Base-by-base conservation (phyloP, 2,888 invertebrate genomes). In the Drosophila pseudotakahashii region DNA sequence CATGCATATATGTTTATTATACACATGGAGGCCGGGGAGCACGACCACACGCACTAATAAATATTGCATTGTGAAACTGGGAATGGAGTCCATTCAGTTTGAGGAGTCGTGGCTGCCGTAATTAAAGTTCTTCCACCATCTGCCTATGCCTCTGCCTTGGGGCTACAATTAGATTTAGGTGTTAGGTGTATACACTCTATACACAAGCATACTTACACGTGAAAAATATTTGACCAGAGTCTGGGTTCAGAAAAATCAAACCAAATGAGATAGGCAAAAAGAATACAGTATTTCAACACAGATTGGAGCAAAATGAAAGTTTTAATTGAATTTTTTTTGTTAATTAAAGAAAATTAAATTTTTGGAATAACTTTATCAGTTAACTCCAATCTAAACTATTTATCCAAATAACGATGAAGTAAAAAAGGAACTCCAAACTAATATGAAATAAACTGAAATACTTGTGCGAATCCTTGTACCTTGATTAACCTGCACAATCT, bases 21-120 rank as follows among this genome's bases (percentile, higher is more conserved):
- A 53, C 19, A 50, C 62, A 44, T 53, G 63, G 60, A 54, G 73
- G 62, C 55, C 75, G 41, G 47, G 45, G 57, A 54, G 60, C 52
- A 23, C 39, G 7, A 11, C n/a, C 73, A 53, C 76, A 75, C 54
- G 72, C 60, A 61, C 50, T 72, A 80, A 77, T 79, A 83, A 80
- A 84, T 79, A 83, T 79, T 79, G 84, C 81, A 78, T 80, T 84
- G 84, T 67, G 81, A 75, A 75, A 71, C 67, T 66, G 75, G 55
- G 72, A 83, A 75, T 41, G 60, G 76, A 50, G 68, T 68, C 73
- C 50, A 14, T 44, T 66, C 42, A 7, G 62, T 42, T 55, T 16
- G 55, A 67, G 71, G 60, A 51, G 75, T 51, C 73, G 73, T 60
- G 51, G 53, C 57, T 45, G 26, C 48, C 75, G 71, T 80, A 79